Evolutionary conservation across 2,888 invertebrate genomes (phyloP), one percentile per base, ranked within the genome.

Genomic region (Nomada fabriciana): DNA sequence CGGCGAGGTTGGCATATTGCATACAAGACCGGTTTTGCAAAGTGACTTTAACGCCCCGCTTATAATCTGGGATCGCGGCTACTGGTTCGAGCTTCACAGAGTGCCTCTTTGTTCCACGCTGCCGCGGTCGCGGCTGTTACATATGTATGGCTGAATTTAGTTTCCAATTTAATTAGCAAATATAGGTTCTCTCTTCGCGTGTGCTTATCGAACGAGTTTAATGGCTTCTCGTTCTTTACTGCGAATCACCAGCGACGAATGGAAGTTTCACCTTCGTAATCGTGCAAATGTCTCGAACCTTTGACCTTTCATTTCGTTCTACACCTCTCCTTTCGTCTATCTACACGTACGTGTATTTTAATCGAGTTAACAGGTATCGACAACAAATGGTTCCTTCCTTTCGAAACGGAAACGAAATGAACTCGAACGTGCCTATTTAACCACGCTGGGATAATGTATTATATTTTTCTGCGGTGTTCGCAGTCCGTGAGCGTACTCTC

Each of bases 11-110:
- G 65, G 67, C 74, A 76, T 70, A 75, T 64, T 20, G 77, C 71
- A 47, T 53, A 50, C 76, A 74, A 73, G 84, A 88, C 84, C 84
- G 81, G 86, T 88, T 84, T 77, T 64, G 69, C 76, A 83, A 86
- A 86, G 84, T 88, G 82, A 88, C 82, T 87, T 86, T 81, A 87
- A 88, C 86, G 80, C 84, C 81, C 74, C 82, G 81, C 64, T 86
- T 79, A 81, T 88, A 86, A 87, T 85, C 82, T 67, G 72, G 73
- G 77, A 81, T 87, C 83, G 74, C 53, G 72, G 86, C 83, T 88
- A 86, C 88, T 72, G 88, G 69, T 50, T 63, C 68, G 77, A 67
- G 76, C 72, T 57, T 61, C 67, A 75, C 63, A 71, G 78, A 68
- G 76, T 20, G 69, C 63, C 76, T 82, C 82, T 70, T 85, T 88